Base-by-base conservation (phyloP, 2,797 vertebrate genomes). In the Cirrhinus molitorella region DNA sequence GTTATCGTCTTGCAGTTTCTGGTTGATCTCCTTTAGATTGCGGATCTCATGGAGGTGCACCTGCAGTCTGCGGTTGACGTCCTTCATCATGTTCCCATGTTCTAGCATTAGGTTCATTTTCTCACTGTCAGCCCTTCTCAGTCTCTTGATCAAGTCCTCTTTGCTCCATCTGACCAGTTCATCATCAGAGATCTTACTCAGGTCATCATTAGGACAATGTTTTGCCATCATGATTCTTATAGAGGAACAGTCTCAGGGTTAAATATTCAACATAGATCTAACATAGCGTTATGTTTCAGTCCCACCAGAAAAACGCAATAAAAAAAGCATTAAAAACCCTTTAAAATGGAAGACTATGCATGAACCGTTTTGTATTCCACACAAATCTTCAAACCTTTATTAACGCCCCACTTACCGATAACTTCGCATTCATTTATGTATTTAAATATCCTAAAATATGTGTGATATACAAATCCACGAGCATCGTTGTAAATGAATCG, bases 31-130 rank as follows among this genome's bases (percentile, higher is more conserved):
- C 90, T 97, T 97, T 87, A 97, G 91, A 40, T 95, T 94, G 65
- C 96, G 92, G 93, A 97, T 96, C 93, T 97, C 96, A 31, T 96
- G 96, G 86, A 97, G 94, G 92, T 97, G 96, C 79, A 96, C 91
- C 94, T 97, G 96, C 87, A 97, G 93, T 86, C 96, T 90, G 84
- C 95, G 92, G 93, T 97, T 97, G 83, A 97, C 95, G 83, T 97
- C 96, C 90, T 96, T 96, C 95, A 97, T 97, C 88, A 96, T 94
- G 91, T 96, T 96, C 53, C 96, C 94, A 84, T 97, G 96, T 88
- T 97, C 96, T 89, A 96, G 90, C 96, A 97, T 96, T 88, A 96
- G 90, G 93, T 91, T 94, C 93, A 97, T 95, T 91, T 96, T 96
- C 79, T 96, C 96, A 40, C 91, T 91, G 83, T 97, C 96, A 25